Base-by-base conservation (phyloP, 2,888 invertebrate genomes). In the Tachystola acroxantha region DNA sequence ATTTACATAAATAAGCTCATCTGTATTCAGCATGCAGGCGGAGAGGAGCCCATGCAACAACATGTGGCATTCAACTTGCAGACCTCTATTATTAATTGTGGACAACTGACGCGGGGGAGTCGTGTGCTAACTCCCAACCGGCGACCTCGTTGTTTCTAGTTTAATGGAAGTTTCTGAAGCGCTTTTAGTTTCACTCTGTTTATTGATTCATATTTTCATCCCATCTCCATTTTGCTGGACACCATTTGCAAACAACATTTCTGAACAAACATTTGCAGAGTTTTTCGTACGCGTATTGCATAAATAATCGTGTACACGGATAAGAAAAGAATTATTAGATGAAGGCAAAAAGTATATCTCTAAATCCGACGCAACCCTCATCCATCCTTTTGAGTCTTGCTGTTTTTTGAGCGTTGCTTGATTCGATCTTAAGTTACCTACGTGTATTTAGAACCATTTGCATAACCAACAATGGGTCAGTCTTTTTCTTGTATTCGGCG, bases 1-100 rank as follows among this genome's bases (percentile, higher is more conserved):
- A 36, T 40, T 36, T 36, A 26, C 40, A 40, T 40, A 36, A 40
- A 40, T 36, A 40, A 40, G 33, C 40, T 36, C 32, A 40, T 40
- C 36, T 40, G 40, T 40, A 40, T 40, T 40, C 40, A 40, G 31
- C 40, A 69, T 79, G 78, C 77, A 74, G 59, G 64, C 65, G 45
- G 60, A 59, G 68, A 68, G 69, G 57, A 70, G 69, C 64, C 75
- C 75, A 74, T 80, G 81, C 79, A 78, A 80, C 81, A 80, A 81
- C 80, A 80, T 78, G 78, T 79, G 81, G 70, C 70, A 76, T 80
- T 76, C 80, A 73, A 77, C 76, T 74, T 75, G 73, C 78, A 73
- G 68, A 78, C 80, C 75, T 75, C 75, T 66, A 77, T 80, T 84
- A 82, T 82, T 84, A 82, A 82, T 81, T 75, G 78, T 74, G 72